Evolutionary conservation across 2,113 vertebrate genomes (phyloP), one percentile per base, ranked within the genome.

Genomic region (Raphicerus campestris): DNA sequence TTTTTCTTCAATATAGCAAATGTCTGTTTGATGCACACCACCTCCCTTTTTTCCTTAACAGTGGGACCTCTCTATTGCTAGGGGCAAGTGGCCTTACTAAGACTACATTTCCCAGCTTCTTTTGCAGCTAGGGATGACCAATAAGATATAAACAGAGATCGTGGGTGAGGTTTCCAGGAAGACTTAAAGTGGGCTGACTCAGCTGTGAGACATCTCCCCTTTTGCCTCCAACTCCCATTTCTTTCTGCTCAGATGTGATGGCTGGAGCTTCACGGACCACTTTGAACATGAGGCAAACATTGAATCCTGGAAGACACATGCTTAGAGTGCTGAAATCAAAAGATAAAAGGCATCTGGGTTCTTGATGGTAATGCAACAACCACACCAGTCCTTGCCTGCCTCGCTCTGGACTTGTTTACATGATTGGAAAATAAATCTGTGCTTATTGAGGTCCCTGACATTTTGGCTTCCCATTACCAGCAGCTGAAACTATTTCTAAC

Each of bases 401-500:
- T 96, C 20, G 42, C 55, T 89, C 84, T 91, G 96, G 39, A 42
- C 56, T 80, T 97, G 82, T 82, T 93, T 94, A 75, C 32, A 32
- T 16, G 82, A 56, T 61, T 90, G 70, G 82, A 55, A 87, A 92
- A 88, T 61, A 92, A 89, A 83, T 90, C 83, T 88, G 47, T 70
- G 93, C 42, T 86, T 60, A 45, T 3, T 17, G 95, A 92, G 56
- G 66, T 60, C 56, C 86, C 77, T 94, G 90, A 83, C 73, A 17
- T 47, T 86, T 35, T 60, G 58, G 42, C 55, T 86, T 85, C 70
- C 32, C 87, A 75, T 93, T n/a, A 10, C 91, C 83, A 92, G 86
- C 55, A 78, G 81, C 81, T 26, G 60, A 73, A 45, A 81, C 80
- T 78, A 51, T 89, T 97, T 97, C 96, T 91, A 96, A 87, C 92